phyloP scores from a whole-genome alignment of 2,888 invertebrate genomes.

The Drosophila monieri region DNA sequence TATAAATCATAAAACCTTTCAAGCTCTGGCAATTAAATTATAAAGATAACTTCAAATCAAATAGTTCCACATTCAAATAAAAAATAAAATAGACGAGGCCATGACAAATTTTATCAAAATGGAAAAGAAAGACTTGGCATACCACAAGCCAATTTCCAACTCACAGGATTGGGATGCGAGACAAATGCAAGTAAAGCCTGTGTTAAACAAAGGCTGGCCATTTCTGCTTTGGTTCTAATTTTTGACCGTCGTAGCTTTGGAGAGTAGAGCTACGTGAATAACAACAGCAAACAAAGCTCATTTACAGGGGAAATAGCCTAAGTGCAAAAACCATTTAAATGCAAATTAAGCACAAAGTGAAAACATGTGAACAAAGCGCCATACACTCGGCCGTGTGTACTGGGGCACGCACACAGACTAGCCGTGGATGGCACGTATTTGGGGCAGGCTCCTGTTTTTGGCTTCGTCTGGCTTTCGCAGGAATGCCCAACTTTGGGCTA shows the following conservation, averaged over 20 bases:
- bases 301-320: constrained; percentile 82
- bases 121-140: constrained; percentile 5
- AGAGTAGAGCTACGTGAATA: constrained; percentile 44
- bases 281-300: constrained; percentile 70
- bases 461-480: constrained; percentile 32
- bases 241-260: constrained; percentile 32
- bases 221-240: constrained; percentile 24
- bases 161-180: constrained; percentile 22
- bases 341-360: constrained; percentile 82
- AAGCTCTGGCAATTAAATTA: not conserved
- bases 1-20: not conserved
- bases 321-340: constrained; percentile 83
- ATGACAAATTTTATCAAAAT: constrained; percentile 12
- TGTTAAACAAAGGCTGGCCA: constrained; percentile 55
- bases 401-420: constrained; percentile 8
- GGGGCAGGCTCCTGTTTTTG: constrained; percentile 35
- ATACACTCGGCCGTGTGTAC: constrained; percentile 18
- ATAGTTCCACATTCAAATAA: not conserved
- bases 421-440: constrained; percentile 46
- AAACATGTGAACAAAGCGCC: constrained; percentile 79
- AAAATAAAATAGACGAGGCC: constrained; percentile 1
- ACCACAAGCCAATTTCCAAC: constrained; percentile 20
- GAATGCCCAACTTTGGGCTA: constrained; percentile 42
- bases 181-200: constrained; percentile 61
- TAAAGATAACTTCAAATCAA: not conserved